Evolutionary conservation across 2,113 vertebrate species (phyloP).

Genomic region (Atherinomorus stipes): DNA sequence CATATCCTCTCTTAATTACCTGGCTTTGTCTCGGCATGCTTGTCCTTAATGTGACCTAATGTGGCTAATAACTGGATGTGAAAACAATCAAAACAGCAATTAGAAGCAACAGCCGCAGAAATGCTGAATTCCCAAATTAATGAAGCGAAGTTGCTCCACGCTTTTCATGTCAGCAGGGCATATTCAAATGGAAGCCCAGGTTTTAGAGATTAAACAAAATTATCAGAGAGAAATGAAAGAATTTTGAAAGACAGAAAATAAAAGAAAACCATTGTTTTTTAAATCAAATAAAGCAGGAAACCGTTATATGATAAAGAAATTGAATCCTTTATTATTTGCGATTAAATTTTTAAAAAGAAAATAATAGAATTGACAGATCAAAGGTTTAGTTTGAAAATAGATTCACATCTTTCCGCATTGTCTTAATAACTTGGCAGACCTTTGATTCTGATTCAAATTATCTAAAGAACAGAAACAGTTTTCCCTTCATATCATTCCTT

Average conservation of each 20-base stretch:
- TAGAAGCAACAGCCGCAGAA: constrained; percentile 69
- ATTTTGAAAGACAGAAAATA: not conserved
- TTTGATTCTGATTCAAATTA: constrained; percentile 48
- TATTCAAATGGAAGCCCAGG: not conserved
- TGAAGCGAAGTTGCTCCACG: constrained; percentile 34
- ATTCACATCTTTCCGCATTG: constrained; percentile 43
- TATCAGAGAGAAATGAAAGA: not conserved
- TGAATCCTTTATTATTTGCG: constrained; percentile 30
- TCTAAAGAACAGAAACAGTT: constrained; percentile 49
- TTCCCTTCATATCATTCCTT: constrained; percentile 18
- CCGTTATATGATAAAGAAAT: constrained; percentile 8
- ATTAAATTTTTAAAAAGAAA: constrained; percentile 40
- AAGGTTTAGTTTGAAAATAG: constrained; percentile 51
- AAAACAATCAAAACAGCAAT: constrained; percentile 79
- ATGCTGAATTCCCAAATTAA: constrained; percentile 56
- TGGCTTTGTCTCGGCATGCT: constrained; percentile 71
- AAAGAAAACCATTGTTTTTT: not conserved
- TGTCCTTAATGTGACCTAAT: constrained; percentile 83
- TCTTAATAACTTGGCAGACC: constrained; percentile 36
- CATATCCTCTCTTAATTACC: constrained; percentile 77
- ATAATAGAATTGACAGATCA: constrained; percentile 33
- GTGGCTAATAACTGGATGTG: constrained; percentile 76
- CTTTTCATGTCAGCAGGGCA: constrained; percentile 13
- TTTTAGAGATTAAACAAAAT: constrained; percentile 4
- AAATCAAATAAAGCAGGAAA: constrained; percentile 20